Evolutionary conservation across 1,140 invertebrate genomes (phyloP).

Genomic region (Heliconius hewitsoni): DNA sequence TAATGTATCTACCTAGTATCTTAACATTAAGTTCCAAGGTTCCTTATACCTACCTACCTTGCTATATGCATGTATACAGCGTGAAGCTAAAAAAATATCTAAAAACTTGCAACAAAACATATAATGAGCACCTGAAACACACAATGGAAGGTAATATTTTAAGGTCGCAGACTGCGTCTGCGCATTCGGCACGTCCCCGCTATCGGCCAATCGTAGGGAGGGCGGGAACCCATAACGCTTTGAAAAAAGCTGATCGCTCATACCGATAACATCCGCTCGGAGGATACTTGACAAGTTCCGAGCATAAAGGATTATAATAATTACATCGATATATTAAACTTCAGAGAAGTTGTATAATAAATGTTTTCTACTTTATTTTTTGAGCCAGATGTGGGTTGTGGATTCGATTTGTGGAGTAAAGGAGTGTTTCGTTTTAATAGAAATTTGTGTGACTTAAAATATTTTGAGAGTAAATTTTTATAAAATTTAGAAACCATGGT

Average conservation of each 20-base stretch:
- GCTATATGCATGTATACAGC: no score
- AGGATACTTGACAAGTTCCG: constrained; percentile 17
- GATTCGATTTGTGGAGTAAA: background rate
- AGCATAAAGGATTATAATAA: constrained; percentile 20
- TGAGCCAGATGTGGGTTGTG: background rate
- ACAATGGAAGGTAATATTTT: constrained; percentile 30
- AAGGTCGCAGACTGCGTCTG: constrained; percentile 21
- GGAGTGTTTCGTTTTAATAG: background rate
- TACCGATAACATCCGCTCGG: constrained; percentile 18
- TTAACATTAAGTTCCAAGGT: no score
- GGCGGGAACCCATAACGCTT: constrained; percentile 23
- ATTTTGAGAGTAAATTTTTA: no score
- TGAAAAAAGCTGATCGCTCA: constrained; percentile 26
- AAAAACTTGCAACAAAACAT: background rate
- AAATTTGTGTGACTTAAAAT: no score
- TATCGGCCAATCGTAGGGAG: constrained; percentile 25
- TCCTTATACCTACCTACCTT: no score
- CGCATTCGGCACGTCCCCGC: constrained; percentile 21
- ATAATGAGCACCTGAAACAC: constrained; percentile 26
- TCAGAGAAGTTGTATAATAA: background rate
- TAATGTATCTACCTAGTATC: no score
- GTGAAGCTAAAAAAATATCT: background rate
- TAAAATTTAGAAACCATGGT: no score
- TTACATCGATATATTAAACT: constrained; percentile 5
- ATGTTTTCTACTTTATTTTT: background rate